These are phyloP conservation scores for Erpetoichthys calabaricus DNA, from an alignment of 2,797 vertebrate species.

Conservation along the genomic window DNA sequence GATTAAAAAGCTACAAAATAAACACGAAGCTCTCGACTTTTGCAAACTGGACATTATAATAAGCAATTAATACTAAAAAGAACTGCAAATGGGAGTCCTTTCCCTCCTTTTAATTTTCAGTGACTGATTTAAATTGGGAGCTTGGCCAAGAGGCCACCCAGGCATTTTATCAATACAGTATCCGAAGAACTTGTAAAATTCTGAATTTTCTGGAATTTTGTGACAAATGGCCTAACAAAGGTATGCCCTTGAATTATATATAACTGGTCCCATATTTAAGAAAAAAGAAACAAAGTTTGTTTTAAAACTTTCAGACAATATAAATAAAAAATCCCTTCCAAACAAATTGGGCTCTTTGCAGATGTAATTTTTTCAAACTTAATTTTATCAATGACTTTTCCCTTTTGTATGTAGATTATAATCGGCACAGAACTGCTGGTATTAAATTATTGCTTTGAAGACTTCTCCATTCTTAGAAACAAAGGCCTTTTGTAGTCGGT, in stretches of 20 bases:
- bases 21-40: background rate
- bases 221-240: constrained; percentile 37
- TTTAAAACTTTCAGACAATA: constrained; percentile 62
- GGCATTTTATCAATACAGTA: too few species aligned
- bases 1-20: constrained; percentile 56
- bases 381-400: too few species aligned
- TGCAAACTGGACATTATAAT: background rate
- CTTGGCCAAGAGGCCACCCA: too few species aligned
- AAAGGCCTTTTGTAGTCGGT: too few species aligned
- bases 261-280: constrained; percentile 28
- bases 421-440: too few species aligned
- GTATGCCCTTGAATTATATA: constrained; percentile 19
- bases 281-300: constrained; percentile 47
- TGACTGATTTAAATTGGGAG: background rate
- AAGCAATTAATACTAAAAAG: background rate
- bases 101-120: background rate
- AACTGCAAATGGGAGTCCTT: background rate
- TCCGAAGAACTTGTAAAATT: constrained; percentile 35
- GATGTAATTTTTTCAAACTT: too few species aligned
- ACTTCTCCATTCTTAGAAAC: too few species aligned
- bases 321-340: too few species aligned
- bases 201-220: constrained; percentile 42
- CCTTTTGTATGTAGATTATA: too few species aligned
- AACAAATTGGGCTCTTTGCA: too few species aligned
- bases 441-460: too few species aligned